Evolutionary conservation across 2,888 invertebrate genomes (phyloP).

Genomic region (Netelia fuscicornis): DNA sequence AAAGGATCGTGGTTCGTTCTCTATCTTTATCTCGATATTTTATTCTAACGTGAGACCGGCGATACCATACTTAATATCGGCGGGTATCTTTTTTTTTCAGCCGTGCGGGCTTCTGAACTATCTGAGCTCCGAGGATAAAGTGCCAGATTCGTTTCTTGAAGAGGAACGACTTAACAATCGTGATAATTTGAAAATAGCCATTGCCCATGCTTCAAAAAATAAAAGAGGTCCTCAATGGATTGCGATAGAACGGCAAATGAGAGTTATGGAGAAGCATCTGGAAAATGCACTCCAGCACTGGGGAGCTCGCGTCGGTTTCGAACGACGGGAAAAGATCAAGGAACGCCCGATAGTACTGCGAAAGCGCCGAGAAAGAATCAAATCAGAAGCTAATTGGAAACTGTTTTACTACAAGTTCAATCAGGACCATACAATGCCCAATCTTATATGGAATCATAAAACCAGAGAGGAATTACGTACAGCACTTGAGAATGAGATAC

Average conservation of each 20-base stretch:
- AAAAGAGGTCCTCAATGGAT: conserved; percentile 90
- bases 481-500: conserved; percentile 96
- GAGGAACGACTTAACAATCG: conserved; percentile 91
- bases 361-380: conserved; percentile 94
- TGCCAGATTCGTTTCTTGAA: conserved; percentile 91
- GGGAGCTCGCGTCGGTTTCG: conserved; percentile 88
- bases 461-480: conserved; percentile 97
- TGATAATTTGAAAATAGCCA: conserved; percentile 98
- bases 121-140: conserved; percentile 94
- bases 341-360: conserved; percentile 96
- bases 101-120: conserved; percentile 96
- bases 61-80: conserved; percentile 12
- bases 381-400: conserved; percentile 95
- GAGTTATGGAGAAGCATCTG: conserved; percentile 93
- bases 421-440: conserved; percentile 97
- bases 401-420: conserved; percentile 98
- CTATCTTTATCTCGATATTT: neutral
- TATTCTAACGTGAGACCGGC: neutral
- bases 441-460: conserved; percentile 99
- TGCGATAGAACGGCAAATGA: conserved; percentile 90
- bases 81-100: conserved; percentile 85
- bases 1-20: conserved; percentile 93
- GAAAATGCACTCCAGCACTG: conserved; percentile 91
- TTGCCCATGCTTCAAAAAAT: conserved; percentile 90
- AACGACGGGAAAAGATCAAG: conserved; percentile 87